Base-by-base conservation (phyloP, 1,140 invertebrate genomes). In the Colletes gigas region DNA sequence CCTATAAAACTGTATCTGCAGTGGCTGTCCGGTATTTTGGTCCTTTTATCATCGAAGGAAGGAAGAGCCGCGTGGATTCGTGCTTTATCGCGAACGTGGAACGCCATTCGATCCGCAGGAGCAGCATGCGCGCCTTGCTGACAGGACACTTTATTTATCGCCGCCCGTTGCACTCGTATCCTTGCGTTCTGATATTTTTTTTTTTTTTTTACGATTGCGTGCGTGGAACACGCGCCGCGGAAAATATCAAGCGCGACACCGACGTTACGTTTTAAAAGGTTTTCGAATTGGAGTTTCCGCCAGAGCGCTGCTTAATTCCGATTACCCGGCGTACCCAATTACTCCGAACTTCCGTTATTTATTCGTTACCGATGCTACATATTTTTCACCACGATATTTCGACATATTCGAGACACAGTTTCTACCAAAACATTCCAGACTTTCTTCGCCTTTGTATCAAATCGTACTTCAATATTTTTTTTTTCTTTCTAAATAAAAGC, bases 11-110 rank as follows among this genome's bases (percentile, higher is more conserved):
- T 44, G 10, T 12, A 41, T 59, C 30, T 14, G 21, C 52, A 19
- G 21, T n/a, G 44, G 9, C 14, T 14, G 41, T 39, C 15, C 3
- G 4, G 1, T 17, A 71, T 70, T 52, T 59, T 55, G 7, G 9
- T 5, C 9, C 59, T 81, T 74, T 76, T 73, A 62, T 66, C n/a
- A 67, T 30, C n/a, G 19, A 57, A n/a, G 1, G 10, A 17, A 59
- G n/a, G 41, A 75, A 55, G 44, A 55, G 21, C 19, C 21, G 52
- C 17, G 47, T 19, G 57, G 41, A 84, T 71, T 75, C 60, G 44
- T 82, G 55, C 71, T 82, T 78, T 86, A 85, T 85, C 79, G n/a
- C 66, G 65, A 82, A 47, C 55, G 47, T n/a, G 50, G 21, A 75
- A 57, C 70, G 21, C 71, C 71, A 52, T 74, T 52, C 76, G 75